Conservation (phyloP, 2,888 invertebrate genomes). For the Celastrina argiolus region DNA sequence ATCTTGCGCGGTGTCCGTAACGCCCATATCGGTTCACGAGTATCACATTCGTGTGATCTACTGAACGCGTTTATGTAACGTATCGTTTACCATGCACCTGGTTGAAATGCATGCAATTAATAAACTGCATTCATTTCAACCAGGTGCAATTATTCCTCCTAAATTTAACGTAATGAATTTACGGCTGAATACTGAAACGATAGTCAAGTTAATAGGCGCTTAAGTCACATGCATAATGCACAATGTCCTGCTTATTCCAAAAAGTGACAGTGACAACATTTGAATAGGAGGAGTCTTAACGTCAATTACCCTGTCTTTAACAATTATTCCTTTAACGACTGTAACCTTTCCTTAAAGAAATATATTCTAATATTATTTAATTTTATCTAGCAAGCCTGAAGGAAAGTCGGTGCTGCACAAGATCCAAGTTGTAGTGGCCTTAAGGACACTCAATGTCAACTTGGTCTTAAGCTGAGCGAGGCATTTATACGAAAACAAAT, state of each 20-base stretch:
- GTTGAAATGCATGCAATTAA: neutral
- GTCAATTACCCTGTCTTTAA: too few species aligned
- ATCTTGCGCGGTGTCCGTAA: slow-evolving; percentile 35
- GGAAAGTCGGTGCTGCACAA: neutral
- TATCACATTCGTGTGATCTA: slow-evolving; percentile 53
- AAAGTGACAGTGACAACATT: too few species aligned
- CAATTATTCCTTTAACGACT: too few species aligned
- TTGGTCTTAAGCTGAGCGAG: neutral
- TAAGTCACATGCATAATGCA: too few species aligned
- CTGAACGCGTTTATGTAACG: neutral
- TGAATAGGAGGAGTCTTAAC: too few species aligned
- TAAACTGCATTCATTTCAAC: too few species aligned
- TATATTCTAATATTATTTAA: neutral
- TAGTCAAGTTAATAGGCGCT: too few species aligned
- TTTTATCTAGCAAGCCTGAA: neutral
- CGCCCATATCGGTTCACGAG: slow-evolving; percentile 46
- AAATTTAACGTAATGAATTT: neutral
- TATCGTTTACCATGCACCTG: neutral
- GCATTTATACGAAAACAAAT: neutral
- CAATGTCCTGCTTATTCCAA: too few species aligned
- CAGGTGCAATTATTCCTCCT: neutral
- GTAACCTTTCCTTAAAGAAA: too few species aligned
- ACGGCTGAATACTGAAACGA: too few species aligned
- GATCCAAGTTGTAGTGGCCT: slow-evolving; percentile 5
- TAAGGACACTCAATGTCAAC: neutral